A percentile compares a stretch with the other conserved stretches of the same genome.
Evolutionary conservation across 1,140 invertebrate genomes (phyloP).

Genomic region (Diorhabda sublineata): DNA sequence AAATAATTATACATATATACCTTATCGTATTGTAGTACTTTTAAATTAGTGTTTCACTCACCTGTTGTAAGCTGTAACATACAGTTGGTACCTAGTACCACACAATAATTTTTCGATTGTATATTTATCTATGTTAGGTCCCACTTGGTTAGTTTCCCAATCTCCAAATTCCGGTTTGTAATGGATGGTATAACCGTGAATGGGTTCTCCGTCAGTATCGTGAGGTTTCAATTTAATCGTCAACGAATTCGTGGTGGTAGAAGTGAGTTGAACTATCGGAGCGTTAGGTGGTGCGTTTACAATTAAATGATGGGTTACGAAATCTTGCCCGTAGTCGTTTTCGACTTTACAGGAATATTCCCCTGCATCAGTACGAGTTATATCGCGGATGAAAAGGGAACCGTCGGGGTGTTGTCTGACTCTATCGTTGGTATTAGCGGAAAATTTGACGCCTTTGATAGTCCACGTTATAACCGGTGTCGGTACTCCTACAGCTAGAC

Average conservation of each 20-base stretch:
- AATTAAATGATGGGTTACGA: slow-evolving; percentile 83
- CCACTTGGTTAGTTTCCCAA: slow-evolving; percentile 81
- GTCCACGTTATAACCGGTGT: slow-evolving; percentile 87
- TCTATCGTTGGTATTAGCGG: slow-evolving; percentile 56
- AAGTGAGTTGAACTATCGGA: slow-evolving; percentile 53
- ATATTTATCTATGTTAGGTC: slow-evolving; percentile 72
- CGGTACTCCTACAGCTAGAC: slow-evolving; percentile 84
- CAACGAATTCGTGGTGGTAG: slow-evolving; percentile 79
- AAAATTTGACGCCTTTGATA: slow-evolving; percentile 53
- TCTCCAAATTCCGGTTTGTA: slow-evolving; percentile 91
- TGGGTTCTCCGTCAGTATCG: slow-evolving; percentile 66
- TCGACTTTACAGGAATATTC: slow-evolving; percentile 89
- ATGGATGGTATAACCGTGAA: slow-evolving; percentile 85
- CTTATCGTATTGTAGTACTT: background rate
- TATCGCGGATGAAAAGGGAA: slow-evolving; percentile 82
- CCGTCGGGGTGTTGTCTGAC: slow-evolving; percentile 82
- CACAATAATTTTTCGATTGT: slow-evolving; percentile 83
- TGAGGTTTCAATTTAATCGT: slow-evolving; percentile 76
- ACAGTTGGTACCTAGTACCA: slow-evolving; percentile 87
- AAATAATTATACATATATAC: slow-evolving; percentile 3
- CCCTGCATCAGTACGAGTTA: slow-evolving; percentile 83
- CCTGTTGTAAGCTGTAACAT: slow-evolving; percentile 87
- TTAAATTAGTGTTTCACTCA: slow-evolving; percentile 44
- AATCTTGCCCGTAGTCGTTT: slow-evolving; percentile 88
- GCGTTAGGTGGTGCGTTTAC: slow-evolving; percentile 54